Evolutionary conservation across 2,888 invertebrate genomes (phyloP), one percentile per base, ranked within the genome.

Genomic region (Parelbella ahira): DNA sequence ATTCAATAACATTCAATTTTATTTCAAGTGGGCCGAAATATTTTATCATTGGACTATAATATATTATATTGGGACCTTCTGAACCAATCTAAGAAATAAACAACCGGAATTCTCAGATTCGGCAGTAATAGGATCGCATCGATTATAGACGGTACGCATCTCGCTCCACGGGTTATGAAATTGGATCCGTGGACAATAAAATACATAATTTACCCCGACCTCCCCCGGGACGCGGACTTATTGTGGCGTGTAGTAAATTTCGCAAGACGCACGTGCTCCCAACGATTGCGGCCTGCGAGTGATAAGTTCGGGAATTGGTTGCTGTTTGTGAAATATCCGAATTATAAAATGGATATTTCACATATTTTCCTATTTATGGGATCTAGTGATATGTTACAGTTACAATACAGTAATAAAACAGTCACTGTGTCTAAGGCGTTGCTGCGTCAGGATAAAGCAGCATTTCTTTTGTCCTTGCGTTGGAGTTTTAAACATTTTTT

Each of bases 141-240:
- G 57, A 56, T 53, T 56, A 56, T 51, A 38, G 37, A 34, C 28
- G 45, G 45, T 41, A 41, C 32, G 39, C 25, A 41, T 41, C 39
- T 44, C 39, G 47, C 46, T 50, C 48, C 48, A 44, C 48, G 49
- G 50, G 58, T 59, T 63, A 63, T 63, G 63, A 61, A 63, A 63
- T 58, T 54, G 58, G 59, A 53, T 55, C 51, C 49, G 50, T 46
- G 48, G 52, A 63, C 56, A 63, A 56, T 64, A 64, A 64, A 64
- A 62, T 62, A 60, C 56, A 57, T 60, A 62, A 64, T 62, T 59
- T 60, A 56, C 49, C 48, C 50, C 42, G 43, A 33, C 48, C 47
- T 44, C 47, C 45, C 50, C 42, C 21, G 37, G 48, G 56, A 51
- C 43, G 45, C 49, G 48, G 48, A 53, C 48, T 52, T 60, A 57